Conservation (phyloP, 2,797 vertebrate genomes). For the Alca torda region DNA sequence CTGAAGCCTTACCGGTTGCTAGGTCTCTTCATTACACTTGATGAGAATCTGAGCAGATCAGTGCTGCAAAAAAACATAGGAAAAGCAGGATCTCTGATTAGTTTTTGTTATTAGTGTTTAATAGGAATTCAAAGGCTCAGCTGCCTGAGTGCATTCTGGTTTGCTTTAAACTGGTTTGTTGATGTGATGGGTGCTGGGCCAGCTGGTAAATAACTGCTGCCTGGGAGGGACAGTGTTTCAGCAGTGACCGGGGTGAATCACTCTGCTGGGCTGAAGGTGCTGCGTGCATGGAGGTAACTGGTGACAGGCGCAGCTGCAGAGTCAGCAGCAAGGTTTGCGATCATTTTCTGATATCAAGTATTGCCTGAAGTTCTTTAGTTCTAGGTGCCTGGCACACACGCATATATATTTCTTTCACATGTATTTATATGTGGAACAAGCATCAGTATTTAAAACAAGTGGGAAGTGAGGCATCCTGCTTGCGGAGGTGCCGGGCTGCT, state of each 20-base stretch:
- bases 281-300: accelerated
- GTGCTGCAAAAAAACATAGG: neutral
- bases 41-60: neutral
- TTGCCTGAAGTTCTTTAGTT: neutral
- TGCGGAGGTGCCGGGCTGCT: neutral
- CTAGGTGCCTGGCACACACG: neutral
- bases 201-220: neutral
- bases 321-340: neutral
- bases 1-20: accelerated
- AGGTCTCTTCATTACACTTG: accelerated
- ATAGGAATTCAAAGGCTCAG: neutral
- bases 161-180: neutral
- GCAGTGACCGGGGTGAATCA: accelerated
- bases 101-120: neutral
- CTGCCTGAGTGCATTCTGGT: neutral
- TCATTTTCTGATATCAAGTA: accelerated
- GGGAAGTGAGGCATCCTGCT: neutral
- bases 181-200: neutral
- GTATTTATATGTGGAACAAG: neutral
- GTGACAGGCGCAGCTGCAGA: neutral
- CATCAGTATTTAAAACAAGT: accelerated
- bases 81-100: accelerated
- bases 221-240: accelerated
- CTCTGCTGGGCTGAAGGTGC: neutral
- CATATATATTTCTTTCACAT: accelerated